These are phyloP conservation scores for Daktulosphaira vitifoliae DNA, from an alignment of 1,140 invertebrate species.

Conservation along the genomic window DNA sequence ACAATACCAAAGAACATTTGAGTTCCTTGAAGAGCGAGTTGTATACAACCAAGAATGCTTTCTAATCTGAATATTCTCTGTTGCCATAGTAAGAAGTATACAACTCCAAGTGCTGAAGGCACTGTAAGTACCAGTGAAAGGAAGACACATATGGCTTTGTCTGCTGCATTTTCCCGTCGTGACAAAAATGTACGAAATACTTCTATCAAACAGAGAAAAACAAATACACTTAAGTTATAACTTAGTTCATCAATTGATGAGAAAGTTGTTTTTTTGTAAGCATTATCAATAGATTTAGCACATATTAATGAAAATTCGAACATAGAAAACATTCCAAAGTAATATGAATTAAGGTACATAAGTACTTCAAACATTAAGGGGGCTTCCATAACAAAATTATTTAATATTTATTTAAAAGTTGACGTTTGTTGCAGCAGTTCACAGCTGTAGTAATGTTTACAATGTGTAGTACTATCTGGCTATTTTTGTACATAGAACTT, in stretches of 20 bases:
- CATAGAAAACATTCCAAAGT: conserved; percentile 71
- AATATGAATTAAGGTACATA: conserved; percentile 72
- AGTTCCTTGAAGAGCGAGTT: conserved; percentile 65
- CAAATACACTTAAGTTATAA: conserved; percentile 66
- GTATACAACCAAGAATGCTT: conserved; percentile 74
- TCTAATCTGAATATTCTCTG: conserved; percentile 77
- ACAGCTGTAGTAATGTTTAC: too few relatives aligned
- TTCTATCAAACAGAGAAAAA: conserved; percentile 66
- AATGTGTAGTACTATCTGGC: too few relatives aligned
- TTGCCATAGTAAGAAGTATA: conserved; percentile 79
- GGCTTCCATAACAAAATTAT: conserved; percentile 34
- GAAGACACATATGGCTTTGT: conserved; percentile 58
- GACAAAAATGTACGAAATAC: conserved; percentile 67
- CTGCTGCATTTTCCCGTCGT: conserved; percentile 74
- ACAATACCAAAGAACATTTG: conserved; percentile 67
- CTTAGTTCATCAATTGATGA: conserved; percentile 61
- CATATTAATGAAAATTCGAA: conserved; percentile 71
- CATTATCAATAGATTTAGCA: conserved; percentile 46
- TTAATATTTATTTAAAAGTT: too few relatives aligned
- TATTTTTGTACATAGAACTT: conserved; percentile 17
- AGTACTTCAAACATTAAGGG: conserved; percentile 52
- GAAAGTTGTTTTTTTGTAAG: conserved; percentile 49
- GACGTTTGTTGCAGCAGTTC: too few relatives aligned
- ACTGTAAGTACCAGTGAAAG: conserved; percentile 69
- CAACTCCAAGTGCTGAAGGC: conserved; percentile 66